Conservation (phyloP, 2,888 invertebrate species). For the Argyra leucocephala region DNA sequence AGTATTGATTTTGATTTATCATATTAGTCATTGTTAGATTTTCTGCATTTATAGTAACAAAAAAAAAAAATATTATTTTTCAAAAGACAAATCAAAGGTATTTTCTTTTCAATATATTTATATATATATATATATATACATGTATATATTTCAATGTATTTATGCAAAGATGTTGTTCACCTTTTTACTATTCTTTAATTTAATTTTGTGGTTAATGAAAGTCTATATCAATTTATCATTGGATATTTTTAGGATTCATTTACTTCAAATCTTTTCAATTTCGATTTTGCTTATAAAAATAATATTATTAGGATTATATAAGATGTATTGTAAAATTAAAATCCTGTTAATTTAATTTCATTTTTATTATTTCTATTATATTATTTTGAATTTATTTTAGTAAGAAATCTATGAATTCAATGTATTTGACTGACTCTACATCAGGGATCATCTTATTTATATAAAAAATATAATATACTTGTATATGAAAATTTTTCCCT, state of each 20-base stretch:
- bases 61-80: too few relatives aligned
- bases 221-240: background rate
- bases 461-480: too few relatives aligned
- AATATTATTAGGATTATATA: too few relatives aligned
- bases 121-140: too few relatives aligned
- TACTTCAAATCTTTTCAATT: background rate
- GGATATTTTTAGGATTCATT: constrained; percentile 1
- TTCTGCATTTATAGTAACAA: background rate
- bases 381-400: too few relatives aligned
- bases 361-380: background rate
- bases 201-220: background rate
- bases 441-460: too few relatives aligned
- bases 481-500: too few relatives aligned
- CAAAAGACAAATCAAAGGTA: too few relatives aligned
- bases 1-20: constrained; percentile 3
- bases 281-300: too few relatives aligned
- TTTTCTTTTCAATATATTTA: too few relatives aligned
- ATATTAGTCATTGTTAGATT: background rate
- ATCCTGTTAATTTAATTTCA: background rate
- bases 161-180: background rate
- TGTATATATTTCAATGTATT: background rate
- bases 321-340: background rate
- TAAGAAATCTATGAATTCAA: too few relatives aligned
- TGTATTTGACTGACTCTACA: too few relatives aligned
- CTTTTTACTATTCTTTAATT: background rate